Percentiles rank a stretch among this genome's conserved stretches.
These are phyloP conservation scores for Glaucopsyche alexis DNA, from an alignment of 2,888 invertebrate species.

Conservation along the genomic window DNA sequence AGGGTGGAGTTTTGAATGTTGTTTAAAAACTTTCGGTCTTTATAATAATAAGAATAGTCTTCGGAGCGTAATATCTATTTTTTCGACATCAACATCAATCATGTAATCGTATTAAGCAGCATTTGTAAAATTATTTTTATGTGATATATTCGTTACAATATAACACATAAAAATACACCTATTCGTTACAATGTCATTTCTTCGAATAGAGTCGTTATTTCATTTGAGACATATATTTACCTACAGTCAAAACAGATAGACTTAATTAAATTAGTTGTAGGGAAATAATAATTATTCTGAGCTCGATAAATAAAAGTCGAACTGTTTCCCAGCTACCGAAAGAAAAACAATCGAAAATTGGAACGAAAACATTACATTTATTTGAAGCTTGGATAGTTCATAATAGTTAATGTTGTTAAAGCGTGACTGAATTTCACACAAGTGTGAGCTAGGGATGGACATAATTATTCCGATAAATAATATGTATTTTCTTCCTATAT, in stretches of 20 bases:
- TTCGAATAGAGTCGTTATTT: too few relatives aligned
- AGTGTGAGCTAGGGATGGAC: constrained; percentile 2
- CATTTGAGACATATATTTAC: background rate
- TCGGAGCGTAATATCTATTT: too few relatives aligned
- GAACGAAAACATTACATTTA: constrained; percentile 3
- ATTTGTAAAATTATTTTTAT: too few relatives aligned
- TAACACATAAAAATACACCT: too few relatives aligned
- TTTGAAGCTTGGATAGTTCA: background rate
- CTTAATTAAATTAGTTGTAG: background rate
- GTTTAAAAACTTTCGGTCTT: too few relatives aligned
- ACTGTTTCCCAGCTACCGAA: background rate
- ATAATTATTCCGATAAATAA: background rate
- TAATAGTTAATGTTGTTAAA: constrained; percentile 7
- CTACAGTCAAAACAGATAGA: background rate
- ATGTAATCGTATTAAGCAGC: too few relatives aligned
- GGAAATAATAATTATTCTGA: background rate
- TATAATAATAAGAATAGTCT: too few relatives aligned
- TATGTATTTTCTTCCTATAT: background rate
- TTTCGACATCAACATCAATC: too few relatives aligned
- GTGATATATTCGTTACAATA: too few relatives aligned
- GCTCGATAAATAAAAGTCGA: background rate
- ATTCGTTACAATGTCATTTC: too few relatives aligned
- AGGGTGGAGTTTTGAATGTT: too few relatives aligned
- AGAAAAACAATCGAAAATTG: background rate
- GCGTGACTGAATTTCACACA: constrained; percentile 9